Evolutionary conservation across 2,113 vertebrate genomes (phyloP).

Genomic region (Burhinus oedicnemus): DNA sequence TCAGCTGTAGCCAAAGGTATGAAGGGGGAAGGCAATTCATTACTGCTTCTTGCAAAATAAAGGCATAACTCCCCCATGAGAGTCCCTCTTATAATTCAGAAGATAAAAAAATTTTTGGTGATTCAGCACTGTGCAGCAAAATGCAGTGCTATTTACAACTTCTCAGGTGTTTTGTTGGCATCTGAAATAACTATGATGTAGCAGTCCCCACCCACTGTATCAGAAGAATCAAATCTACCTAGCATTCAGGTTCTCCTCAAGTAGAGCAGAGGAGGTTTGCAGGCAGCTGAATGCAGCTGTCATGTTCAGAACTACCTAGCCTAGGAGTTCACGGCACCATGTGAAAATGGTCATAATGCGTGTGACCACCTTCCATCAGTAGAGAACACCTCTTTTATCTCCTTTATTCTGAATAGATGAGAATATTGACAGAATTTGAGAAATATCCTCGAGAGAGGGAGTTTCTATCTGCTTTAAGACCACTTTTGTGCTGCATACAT

Average conservation of each 20-base stretch:
- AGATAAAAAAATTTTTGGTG: not conserved
- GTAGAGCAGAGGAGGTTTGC: not conserved
- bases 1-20: not conserved
- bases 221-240: not conserved
- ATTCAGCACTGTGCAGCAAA: not conserved
- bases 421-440: not conserved
- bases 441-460: not conserved
- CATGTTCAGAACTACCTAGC: not conserved
- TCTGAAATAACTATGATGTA: not conserved
- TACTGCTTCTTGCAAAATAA: not conserved
- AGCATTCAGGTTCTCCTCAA: not conserved
- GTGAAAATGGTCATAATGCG: fast-evolving
- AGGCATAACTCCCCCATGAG: not conserved
- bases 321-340: fast-evolving
- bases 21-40: not conserved
- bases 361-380: not conserved
- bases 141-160: not conserved
- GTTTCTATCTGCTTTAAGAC: not conserved
- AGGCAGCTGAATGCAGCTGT: too few species aligned
- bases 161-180: not conserved
- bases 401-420: not conserved
- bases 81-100: not conserved
- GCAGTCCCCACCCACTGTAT: not conserved
- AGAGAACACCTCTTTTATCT: not conserved
- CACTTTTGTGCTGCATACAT: not conserved